phyloP scores from a whole-genome alignment of 2,113 vertebrate genomes.

The Helogale parvula region DNA sequence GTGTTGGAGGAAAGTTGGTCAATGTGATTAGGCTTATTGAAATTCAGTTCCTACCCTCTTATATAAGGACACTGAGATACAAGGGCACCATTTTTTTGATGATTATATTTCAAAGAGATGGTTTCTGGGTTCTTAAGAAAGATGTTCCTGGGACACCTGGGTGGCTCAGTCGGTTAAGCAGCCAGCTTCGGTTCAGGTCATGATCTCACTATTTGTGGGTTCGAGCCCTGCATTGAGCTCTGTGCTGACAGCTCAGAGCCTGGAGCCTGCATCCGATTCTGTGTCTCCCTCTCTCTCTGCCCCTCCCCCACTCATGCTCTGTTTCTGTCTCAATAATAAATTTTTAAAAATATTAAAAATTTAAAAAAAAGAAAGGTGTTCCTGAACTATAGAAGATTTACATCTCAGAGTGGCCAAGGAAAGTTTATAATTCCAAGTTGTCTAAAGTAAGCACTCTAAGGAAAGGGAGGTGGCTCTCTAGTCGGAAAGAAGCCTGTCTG shows the following conservation, averaged over 20 bases:
- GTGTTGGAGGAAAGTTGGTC: not conserved
- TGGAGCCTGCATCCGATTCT: too few relatives aligned
- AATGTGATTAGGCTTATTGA: not conserved
- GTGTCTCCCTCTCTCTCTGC: too few relatives aligned
- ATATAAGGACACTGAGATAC: not conserved
- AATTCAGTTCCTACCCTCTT: not conserved
- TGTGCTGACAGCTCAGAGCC: too few relatives aligned
- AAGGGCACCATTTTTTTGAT: not conserved
- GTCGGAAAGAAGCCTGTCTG: not conserved
- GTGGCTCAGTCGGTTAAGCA: too few relatives aligned
- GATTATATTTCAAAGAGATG: not conserved
- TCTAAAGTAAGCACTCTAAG: not conserved
- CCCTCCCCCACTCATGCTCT: too few relatives aligned
- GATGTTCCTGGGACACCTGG: not conserved
- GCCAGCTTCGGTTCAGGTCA: too few relatives aligned
- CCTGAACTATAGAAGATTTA: not conserved
- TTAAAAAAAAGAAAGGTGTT: not conserved
- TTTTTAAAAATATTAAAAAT: too few relatives aligned
- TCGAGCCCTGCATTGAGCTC: too few relatives aligned
- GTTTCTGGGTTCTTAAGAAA: not conserved
- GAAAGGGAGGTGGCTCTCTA: not conserved
- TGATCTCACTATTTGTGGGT: too few relatives aligned
- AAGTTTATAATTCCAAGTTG: not conserved
- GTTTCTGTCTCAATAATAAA: too few relatives aligned
- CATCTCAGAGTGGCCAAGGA: not conserved